Evolutionary conservation across 2,797 vertebrate genomes (phyloP), one percentile per base, ranked within the genome.

Genomic region (Girardinus metallicus): DNA sequence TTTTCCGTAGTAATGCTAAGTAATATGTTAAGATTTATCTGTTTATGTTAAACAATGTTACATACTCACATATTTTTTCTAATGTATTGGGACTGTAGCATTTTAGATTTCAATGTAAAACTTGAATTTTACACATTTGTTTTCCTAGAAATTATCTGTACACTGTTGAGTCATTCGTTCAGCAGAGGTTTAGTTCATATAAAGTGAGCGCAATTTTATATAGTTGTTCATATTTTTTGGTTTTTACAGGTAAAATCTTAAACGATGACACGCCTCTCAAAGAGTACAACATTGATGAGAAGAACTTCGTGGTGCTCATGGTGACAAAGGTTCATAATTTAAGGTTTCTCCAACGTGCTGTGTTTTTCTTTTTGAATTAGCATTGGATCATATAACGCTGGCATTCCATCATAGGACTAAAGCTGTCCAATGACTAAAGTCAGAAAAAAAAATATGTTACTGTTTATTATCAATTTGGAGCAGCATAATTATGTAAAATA

Each of bases 301-400:
- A 98, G 95, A 99, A 98, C 94, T 99, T 99, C 87, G 98, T 99
- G 94, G 98, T 99, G 83, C 96, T 99, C 92, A 99, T 99, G 98
- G 97, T 98, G 93, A 97, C 98, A 93, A 99, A 99, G 96, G 98
- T 99, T 90, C 93, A 96, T 21, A 15, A 80, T 79, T 80, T n/a
- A 41, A 15, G 68, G 41, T 57, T n/a, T 3, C 4, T 72, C 51
- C 4, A 71, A 31, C 3, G 62, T 79, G 75, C 12, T 73, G 51
- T 80, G 39, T 66, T 8, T 4, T 15, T 62, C 29, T 64, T 62
- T 18, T 68, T 49, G 60, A n/a, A 66, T 72, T 34, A n/a, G 13
- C 10, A 26, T 44, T 2, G 15, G 60, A 23, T n/a, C 34, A 34
- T 46, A 62, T 64, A 49, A 60, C 26, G 44, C 15, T 73, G 39